Evolutionary conservation across 2,888 invertebrate species (phyloP), one percentile per base, ranked within the genome.

Genomic region (Drosophila pullipes): DNA sequence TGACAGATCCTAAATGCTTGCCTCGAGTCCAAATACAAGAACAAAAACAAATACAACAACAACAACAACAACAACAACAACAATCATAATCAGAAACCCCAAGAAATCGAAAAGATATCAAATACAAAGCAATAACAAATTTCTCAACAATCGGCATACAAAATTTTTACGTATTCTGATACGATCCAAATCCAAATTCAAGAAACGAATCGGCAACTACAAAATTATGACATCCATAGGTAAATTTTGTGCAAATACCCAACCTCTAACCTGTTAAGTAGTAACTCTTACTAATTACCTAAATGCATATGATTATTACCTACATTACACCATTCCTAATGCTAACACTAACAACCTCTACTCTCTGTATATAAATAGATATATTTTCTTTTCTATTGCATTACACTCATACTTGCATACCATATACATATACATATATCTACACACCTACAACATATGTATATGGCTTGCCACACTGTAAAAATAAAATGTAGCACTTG

Each of bases 151-250:
- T 74, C 78, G 74, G 74, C 78, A 78, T 35, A 72, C 76, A 79
- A 82, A 74, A 81, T 81, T 81, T 60, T 49, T 74, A 33, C 79
- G 79, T 61, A 65, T 75, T 65, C 39, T 55, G 31, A 69, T 71
- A 53, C 53, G 66, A 74, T 68, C 69, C 61, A 88, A 83, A 74
- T 68, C 69, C 61, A 88, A 83, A 80, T 82, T 82, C 70, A 70
- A 84, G 58, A 73, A 82, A 52, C 71, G 70, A 87, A 87, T 85
- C 84, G 85, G 83, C 85, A 85, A 80, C 83, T 85, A 84, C 83
- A 85, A 92, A 92, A 92, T 91, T 91, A 93, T 93, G 93, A 92
- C 93, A 81, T 93, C 93, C 76, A 93, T 93, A 93, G 93, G 93
- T 93, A 93, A 93, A 90, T 91, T 90, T 13, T 58, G 28, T 55